A percentile compares a stretch with the other conserved stretches of the same genome.
phyloP scores from a whole-genome alignment of 2,888 invertebrate species.

The Polylopha cassiicola region DNA sequence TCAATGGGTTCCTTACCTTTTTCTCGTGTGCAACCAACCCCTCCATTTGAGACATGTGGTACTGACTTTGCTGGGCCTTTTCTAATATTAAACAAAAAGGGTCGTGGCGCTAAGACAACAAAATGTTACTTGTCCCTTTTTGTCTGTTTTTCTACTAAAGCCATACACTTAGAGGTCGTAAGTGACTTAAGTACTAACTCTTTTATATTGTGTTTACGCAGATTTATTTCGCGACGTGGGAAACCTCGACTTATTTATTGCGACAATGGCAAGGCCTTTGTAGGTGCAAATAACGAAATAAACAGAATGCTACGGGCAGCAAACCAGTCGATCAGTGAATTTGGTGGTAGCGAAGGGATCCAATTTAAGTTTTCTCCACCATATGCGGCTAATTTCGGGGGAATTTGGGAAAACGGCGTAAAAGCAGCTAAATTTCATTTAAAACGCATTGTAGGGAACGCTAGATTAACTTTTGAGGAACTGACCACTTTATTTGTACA shows the following conservation, averaged over 20 bases:
- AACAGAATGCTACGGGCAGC: too few species aligned
- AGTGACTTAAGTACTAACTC: constrained; percentile 17
- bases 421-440: too few species aligned
- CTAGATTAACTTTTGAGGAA: too few species aligned
- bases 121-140: constrained; percentile 24
- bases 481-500: too few species aligned
- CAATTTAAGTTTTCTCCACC: too few species aligned
- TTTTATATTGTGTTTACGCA: constrained; percentile 10
- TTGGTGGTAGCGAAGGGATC: too few species aligned
- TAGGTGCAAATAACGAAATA: not conserved
- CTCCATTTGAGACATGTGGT: constrained; percentile 14
- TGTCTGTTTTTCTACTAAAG: constrained; percentile 16
- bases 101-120: constrained; percentile 19
- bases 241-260: not conserved
- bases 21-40: constrained; percentile 13
- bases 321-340: too few species aligned
- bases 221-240: constrained; percentile 21
- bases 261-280: not conserved
- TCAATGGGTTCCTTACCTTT: constrained; percentile 23
- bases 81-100: constrained; percentile 14
- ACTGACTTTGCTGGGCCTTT: constrained; percentile 19
- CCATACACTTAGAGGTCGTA: constrained; percentile 19
- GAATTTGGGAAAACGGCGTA: too few species aligned
- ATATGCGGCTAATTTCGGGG: too few species aligned
- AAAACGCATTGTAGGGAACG: too few species aligned